Evolutionary conservation across 2,113 vertebrate genomes (phyloP).

Genomic region (Bufo bufo): DNA sequence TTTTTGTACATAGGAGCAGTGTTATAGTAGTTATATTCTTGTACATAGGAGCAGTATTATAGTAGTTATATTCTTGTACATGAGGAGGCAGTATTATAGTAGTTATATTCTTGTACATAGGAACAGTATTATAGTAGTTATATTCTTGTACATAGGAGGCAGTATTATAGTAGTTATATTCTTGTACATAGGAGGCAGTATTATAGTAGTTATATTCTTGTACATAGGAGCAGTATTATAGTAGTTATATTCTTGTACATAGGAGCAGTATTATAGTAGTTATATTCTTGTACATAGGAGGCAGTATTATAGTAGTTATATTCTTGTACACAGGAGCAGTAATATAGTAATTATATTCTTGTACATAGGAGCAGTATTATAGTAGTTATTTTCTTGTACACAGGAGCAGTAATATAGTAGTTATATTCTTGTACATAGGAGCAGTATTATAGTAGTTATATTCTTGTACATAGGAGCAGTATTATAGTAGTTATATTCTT

Average conservation of each 20-base stretch:
- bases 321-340: background rate
- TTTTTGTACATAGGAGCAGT: background rate
- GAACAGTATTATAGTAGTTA: background rate
- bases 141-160: background rate
- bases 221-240: too few species aligned
- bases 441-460: constrained; percentile 4
- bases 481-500: constrained; percentile 18
- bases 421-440: constrained; percentile 3
- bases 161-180: constrained; percentile 20
- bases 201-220: background rate
- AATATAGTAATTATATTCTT: too few species aligned
- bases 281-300: background rate
- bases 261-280: background rate
- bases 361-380: background rate
- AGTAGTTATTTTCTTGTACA: background rate
- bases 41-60: background rate
- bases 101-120: background rate
- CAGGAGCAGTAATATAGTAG: background rate
- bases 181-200: background rate
- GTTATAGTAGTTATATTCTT: constrained; percentile 10
- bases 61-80: constrained; percentile 9
- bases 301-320: constrained; percentile 12
- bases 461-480: background rate
- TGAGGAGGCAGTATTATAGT: constrained; percentile 3
- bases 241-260: too few species aligned